These are phyloP conservation scores for Girardinus metallicus DNA, from an alignment of 2,797 vertebrate genomes.

Conservation along the genomic window DNA sequence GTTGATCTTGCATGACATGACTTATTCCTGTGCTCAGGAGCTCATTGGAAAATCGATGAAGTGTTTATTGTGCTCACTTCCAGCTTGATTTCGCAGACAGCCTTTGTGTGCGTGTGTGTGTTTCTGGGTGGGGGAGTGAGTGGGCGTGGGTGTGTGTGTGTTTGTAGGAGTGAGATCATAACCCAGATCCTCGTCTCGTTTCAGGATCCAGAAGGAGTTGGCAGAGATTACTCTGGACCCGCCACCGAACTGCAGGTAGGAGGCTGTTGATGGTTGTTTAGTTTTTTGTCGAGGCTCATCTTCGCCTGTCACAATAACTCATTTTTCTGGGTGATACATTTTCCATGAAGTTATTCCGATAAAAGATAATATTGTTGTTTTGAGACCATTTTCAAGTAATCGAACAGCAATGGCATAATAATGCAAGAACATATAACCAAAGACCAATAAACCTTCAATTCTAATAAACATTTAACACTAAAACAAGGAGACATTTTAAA, in stretches of 20 bases:
- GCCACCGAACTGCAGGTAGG: constrained; percentile 97
- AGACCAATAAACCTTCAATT: too few species aligned
- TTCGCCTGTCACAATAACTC: neutral
- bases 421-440: too few species aligned
- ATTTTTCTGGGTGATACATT: too few species aligned
- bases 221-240: constrained; percentile 97
- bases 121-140: neutral
- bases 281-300: constrained; percentile 15
- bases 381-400: too few species aligned
- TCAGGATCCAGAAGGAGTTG: constrained; percentile 96
- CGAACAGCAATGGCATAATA: too few species aligned
- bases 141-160: constrained; percentile 10
- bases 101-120: neutral
- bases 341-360: too few species aligned
- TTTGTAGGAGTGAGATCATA: constrained; percentile 26
- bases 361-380: too few species aligned
- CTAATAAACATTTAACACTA: too few species aligned
- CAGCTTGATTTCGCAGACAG: neutral
- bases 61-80: constrained; percentile 38
- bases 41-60: constrained; percentile 72
- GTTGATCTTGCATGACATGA: constrained; percentile 50
- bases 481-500: too few species aligned
- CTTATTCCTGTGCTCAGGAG: constrained; percentile 36
- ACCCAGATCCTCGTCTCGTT: constrained; percentile 52
- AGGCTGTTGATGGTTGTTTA: constrained; percentile 52